phyloP scores from a whole-genome alignment of 35 echinoderm and acorn worm genomes.

The Heliocidaris erythrogramma region DNA sequence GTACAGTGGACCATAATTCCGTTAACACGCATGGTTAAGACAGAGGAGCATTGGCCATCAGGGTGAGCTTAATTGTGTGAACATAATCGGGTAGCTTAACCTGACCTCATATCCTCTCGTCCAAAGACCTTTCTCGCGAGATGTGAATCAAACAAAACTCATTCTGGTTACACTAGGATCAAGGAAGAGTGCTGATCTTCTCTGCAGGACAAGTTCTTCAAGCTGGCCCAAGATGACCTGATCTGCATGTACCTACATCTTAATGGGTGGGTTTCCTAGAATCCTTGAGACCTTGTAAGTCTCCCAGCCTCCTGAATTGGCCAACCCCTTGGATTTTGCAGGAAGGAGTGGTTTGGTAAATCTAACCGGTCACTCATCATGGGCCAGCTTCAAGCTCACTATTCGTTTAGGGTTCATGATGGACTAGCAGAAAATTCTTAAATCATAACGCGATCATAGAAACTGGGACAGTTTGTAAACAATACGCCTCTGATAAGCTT shows the following conservation, averaged over 20 bases:
- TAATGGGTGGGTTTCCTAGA: background rate
- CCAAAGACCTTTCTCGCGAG: background rate
- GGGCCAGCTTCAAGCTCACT: background rate
- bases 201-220: background rate
- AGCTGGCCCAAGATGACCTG: background rate
- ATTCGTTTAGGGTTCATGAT: background rate
- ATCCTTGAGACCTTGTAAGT: background rate
- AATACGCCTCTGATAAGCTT: constrained; percentile 2
- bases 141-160: background rate
- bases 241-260: background rate
- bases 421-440: background rate
- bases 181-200: background rate
- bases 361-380: background rate
- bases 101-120: background rate
- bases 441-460: background rate
- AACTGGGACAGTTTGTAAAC: constrained; percentile 16
- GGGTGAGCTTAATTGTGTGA: too few species aligned
- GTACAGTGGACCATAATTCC: too few species aligned
- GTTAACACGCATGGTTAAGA: too few species aligned
- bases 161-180: background rate
- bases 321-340: background rate
- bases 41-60: too few species aligned
- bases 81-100: background rate
- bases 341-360: background rate
- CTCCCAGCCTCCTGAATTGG: background rate